phyloP scores from a whole-genome alignment of 2,797 vertebrate species.

The Anisognathus igniventris region DNA sequence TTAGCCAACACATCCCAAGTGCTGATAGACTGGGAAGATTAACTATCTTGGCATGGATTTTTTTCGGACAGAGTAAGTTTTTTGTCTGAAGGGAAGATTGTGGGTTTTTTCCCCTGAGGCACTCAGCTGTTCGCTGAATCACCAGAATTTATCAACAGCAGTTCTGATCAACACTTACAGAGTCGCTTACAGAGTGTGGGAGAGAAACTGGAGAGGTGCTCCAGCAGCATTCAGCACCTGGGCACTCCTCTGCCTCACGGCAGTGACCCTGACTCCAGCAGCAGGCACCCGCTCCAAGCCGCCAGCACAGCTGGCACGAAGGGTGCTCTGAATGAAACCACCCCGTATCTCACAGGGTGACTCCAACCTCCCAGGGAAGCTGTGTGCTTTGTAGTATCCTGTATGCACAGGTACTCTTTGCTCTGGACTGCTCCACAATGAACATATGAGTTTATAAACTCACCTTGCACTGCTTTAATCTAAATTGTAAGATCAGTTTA shows the following conservation, averaged over 20 bases:
- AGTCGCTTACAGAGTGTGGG: background rate
- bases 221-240: background rate
- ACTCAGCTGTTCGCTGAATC: background rate
- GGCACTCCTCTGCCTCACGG: fast-evolving
- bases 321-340: background rate
- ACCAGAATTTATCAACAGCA: background rate
- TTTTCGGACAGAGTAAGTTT: background rate
- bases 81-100: background rate
- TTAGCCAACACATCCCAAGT: background rate
- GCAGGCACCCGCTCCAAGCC: background rate
- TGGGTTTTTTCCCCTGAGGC: fast-evolving
- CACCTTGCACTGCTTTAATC: background rate
- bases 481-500: background rate
- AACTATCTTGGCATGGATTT: background rate
- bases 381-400: background rate
- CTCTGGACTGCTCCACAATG: background rate
- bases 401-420: background rate
- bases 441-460: background rate
- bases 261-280: background rate
- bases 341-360: fast-evolving
- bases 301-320: fast-evolving
- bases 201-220: background rate
- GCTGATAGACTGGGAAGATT: background rate
- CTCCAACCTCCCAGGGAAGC: background rate
- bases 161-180: background rate